These are phyloP conservation scores for Danaus melanippus DNA, from an alignment of 1,140 invertebrate species.

Conservation along the genomic window DNA sequence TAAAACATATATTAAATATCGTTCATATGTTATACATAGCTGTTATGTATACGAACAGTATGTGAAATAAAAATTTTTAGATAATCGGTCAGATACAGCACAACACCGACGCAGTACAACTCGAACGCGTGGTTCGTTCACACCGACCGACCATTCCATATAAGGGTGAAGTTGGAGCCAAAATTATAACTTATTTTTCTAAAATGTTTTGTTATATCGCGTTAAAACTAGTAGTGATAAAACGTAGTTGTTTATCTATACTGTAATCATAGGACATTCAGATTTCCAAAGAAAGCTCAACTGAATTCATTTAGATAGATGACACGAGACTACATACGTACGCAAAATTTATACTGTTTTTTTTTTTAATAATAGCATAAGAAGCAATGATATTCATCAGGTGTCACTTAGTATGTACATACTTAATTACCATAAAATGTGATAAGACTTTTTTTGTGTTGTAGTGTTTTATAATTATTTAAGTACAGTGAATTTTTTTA, in stretches of 20 bases:
- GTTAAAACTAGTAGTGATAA: constrained; percentile 57
- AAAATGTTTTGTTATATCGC: constrained; percentile 68
- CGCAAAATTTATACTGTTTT: constrained; percentile 25
- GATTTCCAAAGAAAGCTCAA: constrained; percentile 70
- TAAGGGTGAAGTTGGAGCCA: constrained; percentile 64
- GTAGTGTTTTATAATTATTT: constrained; percentile 40
- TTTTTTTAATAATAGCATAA: constrained; percentile 12
- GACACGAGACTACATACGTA: constrained; percentile 38
- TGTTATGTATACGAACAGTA: too few species aligned
- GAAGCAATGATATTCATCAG: constrained; percentile 22
- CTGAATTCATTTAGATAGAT: constrained; percentile 60
- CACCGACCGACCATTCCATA: constrained; percentile 59
- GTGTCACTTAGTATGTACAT: constrained; percentile 46
- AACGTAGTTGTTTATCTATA: constrained; percentile 65
- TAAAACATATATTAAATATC: neutral
- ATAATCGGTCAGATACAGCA: too few species aligned
- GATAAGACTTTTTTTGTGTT: constrained; percentile 52
- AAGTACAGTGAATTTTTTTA: constrained; percentile 34
- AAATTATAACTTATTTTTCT: constrained; percentile 71
- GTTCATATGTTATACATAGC: too few species aligned
- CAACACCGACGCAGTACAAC: too few species aligned
- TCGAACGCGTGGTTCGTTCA: too few species aligned
- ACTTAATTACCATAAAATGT: constrained; percentile 58
- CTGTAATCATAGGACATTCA: constrained; percentile 56
- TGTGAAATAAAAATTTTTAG: too few species aligned